Evolutionary conservation across 2,797 vertebrate species (phyloP).

Genomic region (Enteromius fasciolatus): DNA sequence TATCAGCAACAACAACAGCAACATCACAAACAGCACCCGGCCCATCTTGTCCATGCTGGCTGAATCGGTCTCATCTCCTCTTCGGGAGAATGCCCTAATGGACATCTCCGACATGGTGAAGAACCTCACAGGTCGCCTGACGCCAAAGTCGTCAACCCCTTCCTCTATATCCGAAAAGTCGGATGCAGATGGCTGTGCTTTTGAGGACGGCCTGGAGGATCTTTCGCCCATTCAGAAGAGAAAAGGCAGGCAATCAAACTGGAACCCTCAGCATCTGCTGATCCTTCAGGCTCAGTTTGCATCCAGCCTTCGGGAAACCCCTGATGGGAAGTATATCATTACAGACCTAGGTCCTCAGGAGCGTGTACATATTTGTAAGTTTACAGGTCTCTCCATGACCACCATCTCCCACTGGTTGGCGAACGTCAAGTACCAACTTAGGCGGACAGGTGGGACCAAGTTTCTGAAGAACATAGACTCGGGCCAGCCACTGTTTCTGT

Average conservation of each 20-base stretch:
- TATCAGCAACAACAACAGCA: conserved; percentile 69
- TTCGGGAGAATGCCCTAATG: conserved; percentile 94
- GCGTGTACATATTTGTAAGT: conserved; percentile 98
- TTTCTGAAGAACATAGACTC: conserved; percentile 99
- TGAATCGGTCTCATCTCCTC: conserved; percentile 83
- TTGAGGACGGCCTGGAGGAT: conserved; percentile 93
- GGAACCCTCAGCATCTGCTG: conserved; percentile 98
- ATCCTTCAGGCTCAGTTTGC: conserved; percentile 98
- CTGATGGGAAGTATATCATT: conserved; percentile 93
- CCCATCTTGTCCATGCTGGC: conserved; percentile 76
- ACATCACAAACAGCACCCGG: conserved; percentile 69
- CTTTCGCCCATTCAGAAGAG: conserved; percentile 93
- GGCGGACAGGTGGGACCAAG: conserved; percentile 98
- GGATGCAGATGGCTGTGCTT: conserved; percentile 89
- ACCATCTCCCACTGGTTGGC: conserved; percentile 99
- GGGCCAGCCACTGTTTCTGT: conserved; percentile 97
- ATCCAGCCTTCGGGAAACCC: conserved; percentile 91
- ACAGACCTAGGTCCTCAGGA: conserved; percentile 96
- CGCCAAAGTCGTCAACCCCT: conserved; percentile 95
- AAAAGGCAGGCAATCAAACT: conserved; percentile 97
- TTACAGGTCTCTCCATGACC: conserved; percentile 99
- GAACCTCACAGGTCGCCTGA: conserved; percentile 94
- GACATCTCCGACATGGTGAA: conserved; percentile 99
- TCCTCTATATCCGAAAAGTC: conserved; percentile 95
- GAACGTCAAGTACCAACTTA: conserved; percentile 98